Base-by-base conservation (phyloP, 2,113 vertebrate genomes). In the Halcyon senegalensis region DNA sequence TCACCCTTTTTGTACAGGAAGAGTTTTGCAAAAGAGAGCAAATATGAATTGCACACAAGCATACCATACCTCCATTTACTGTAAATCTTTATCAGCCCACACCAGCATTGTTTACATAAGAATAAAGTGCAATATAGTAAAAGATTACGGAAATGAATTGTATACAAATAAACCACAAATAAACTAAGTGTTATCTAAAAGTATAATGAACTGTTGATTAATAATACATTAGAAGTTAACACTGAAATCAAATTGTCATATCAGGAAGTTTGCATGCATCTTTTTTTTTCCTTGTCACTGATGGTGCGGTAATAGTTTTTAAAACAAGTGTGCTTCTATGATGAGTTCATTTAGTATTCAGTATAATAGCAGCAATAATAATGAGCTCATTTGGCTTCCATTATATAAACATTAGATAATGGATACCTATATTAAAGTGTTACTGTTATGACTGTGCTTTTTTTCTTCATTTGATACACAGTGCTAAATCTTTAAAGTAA, bases 361-460 rank as follows among this genome's bases (percentile, higher is more conserved):
- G 91, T 94, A 86, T 96, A 98, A 98, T 95, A 97, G 91, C 90
- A 67, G 39, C 95, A 94, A 97, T 97, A 98, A 98, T 98, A 97
- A 98, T 97, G 92, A 98, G 97, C 89, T 97, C 97, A 95, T 98
- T 98, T 98, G 95, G 67, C 78, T 97, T 60, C 96, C 96, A 97
- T 98, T 98, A 97, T 97, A 95, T 96, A 97, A 97, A 90, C 93
- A 97, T 98, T 97, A 97, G 97, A 96, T 98, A 98, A 98, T 98
- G 94, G 97, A 97, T 97, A 98, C 95, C 96, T 98, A 96, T 96
- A 97, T 97, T 97, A 97, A 97, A 98, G 91, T 96, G 85, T 89
- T 98, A 84, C 63, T 90, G 72, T 92, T 97, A 83, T 86, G 56
- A 91, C n/a, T n/a, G n/a, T 94, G 73, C 23, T 84, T 96, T 96